Evolutionary conservation across 2,113 vertebrate genomes (phyloP), one percentile per base, ranked within the genome.

Genomic region (Aramus guarauna): DNA sequence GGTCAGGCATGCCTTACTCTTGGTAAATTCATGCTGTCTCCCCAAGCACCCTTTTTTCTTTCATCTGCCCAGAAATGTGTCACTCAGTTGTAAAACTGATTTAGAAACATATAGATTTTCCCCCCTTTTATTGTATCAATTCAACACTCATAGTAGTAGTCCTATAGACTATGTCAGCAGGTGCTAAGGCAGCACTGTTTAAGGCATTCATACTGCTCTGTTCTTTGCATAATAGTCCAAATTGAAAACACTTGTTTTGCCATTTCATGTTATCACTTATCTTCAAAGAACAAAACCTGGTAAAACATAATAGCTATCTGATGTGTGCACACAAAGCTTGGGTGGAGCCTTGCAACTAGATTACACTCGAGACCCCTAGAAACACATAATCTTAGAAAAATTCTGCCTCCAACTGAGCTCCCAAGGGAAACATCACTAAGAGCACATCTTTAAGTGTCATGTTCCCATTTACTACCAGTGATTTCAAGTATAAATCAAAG

Each of bases 401-500:
- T 34, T 78, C 64, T 71, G 48, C 59, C 64, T 87, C 60, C 72
- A 78, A 37, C 27, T 80, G 47, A 85, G 76, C 43, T 72, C 59
- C 32, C 43, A 74, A 63, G 62, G 32, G 41, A 96, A 94, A 74
- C 20, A 59, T 66, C 55, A 62, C 22, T 80, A 69, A 47, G 7
- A 88, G 41, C 39, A 41, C 32, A 59, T 91, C n/a, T 59, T 85
- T 55, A 95, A 81, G 47, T 52, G 32, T 63, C 73, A n/a, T 16
- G 18, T 17, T 87, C 66, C 56, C 75, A 67, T 67, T 89, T 75
- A 71, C 14, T 81, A 68, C 34, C 56, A 94, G 21, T 56, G 39
- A 74, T 71, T 86, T 83, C 64, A 77, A 87, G 56, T 52, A 84
- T 74, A 92, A 95, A 92, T 94, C 63, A 81, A 90, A 92, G 68